Evolutionary conservation across 37 sponge, comb jelly and placozoan species (phyloP).

Genomic region (Hexactinellida sp.): DNA sequence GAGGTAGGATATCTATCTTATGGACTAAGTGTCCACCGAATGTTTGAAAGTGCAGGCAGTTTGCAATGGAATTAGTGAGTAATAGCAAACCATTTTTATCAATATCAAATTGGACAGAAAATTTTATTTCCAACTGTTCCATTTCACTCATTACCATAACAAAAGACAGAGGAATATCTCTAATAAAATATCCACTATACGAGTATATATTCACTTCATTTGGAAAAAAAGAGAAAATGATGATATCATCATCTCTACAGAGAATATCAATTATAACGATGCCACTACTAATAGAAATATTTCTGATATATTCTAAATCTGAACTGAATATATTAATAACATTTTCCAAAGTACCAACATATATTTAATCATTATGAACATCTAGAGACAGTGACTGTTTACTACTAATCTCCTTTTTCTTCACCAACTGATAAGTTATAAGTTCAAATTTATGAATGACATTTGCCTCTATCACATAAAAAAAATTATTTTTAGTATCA

Average conservation of each 20-base stretch:
- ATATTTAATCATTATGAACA: neutral
- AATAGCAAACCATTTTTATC: neutral
- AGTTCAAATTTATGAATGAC: neutral
- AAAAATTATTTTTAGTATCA: neutral
- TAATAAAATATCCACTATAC: neutral
- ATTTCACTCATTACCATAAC: neutral
- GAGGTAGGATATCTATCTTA: neutral
- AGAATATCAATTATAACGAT: neutral
- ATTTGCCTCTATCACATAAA: neutral
- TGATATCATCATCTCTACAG: neutral
- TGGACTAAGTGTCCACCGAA: neutral
- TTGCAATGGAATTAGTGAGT: neutral
- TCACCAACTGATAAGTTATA: neutral
- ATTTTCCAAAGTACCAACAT: neutral
- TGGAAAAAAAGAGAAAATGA: neutral
- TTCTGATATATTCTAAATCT: neutral
- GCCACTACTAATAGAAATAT: neutral
- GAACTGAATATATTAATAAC: neutral
- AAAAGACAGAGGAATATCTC: neutral
- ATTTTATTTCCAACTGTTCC: neutral
- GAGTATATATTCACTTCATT: neutral
- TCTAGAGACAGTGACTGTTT: neutral
- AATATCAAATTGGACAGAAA: neutral
- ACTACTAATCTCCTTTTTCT: neutral
- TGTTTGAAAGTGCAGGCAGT: neutral